Evolutionary conservation across 1,140 invertebrate genomes (phyloP), one percentile per base, ranked within the genome.

Genomic region (Platorchestia sp.): DNA sequence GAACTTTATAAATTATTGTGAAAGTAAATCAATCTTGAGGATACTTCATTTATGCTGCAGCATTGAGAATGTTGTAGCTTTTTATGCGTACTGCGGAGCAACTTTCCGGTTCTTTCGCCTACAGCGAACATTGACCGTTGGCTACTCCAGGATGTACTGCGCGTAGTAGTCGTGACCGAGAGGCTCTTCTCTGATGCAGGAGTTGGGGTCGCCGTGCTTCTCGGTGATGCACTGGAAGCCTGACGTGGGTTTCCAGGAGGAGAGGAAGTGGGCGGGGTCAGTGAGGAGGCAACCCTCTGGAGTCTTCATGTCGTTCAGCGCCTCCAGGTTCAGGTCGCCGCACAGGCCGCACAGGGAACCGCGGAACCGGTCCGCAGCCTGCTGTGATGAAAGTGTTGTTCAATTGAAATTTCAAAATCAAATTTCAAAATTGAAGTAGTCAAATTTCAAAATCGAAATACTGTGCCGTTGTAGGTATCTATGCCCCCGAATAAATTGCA

Each of bases 271-370:
- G 43, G 6, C 91, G 19, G 91, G 43, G 91, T 93, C n/a, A 44
- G 91, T 93, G 45, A 93, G 43, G 45, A 93, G 91, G 91, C 91
- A 93, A 44, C 91, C 91, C 36, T 93, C 91, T 6, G 91, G 91
- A 40, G 91, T 93, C 91, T 93, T 93, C 91, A 93, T 45, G 91
- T 93, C 91, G 44, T 93, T 93, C 45, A 44, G 19, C 0, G 91
- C 44, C 91, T 93, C 91, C 91, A 93, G 40, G 91, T 93, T 47
- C 41, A 45, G 27, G 91, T 93, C 45, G 19, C 91, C 91, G 91
- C 91, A 93, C 43, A 93, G 91, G n/a, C 89, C 89, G 43, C 89
- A 91, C 89, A 91, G 43, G 44, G 14, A 91, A 27, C 89, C 89
- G 10, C 89, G 89, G 44, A 44, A 91, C 7, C 89, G 89, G 89